Percentiles rank a stretch among this genome's conserved stretches.
Conservation (phyloP, 2,797 vertebrate species). For the Tenualosa ilisha region DNA sequence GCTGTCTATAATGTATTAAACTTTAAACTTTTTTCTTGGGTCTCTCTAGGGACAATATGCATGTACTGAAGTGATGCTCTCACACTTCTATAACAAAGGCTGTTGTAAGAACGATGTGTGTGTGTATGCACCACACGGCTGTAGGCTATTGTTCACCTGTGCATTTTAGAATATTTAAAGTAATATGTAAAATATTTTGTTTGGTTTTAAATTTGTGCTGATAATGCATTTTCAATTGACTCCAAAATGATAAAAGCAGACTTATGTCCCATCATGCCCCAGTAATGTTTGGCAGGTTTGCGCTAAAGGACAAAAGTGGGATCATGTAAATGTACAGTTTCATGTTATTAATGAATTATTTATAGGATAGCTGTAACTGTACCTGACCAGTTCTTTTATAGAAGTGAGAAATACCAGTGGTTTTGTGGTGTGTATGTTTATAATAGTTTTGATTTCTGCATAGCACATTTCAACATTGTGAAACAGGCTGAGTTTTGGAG, state of each 20-base stretch:
- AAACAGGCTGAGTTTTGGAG: neutral
- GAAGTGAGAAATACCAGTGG: constrained; percentile 18
- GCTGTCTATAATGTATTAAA: too few relatives aligned
- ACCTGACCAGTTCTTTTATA: constrained; percentile 1
- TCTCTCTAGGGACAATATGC: too few relatives aligned
- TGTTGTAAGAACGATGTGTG: too few relatives aligned
- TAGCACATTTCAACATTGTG: neutral
- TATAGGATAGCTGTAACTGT: neutral
- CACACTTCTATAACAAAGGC: too few relatives aligned
- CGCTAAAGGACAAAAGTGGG: neutral
- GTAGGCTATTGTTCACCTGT: too few relatives aligned
- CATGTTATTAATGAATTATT: constrained; percentile 13
- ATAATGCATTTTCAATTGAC: neutral
- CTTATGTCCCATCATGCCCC: neutral
- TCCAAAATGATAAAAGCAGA: neutral
- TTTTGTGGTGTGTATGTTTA: constrained; percentile 6
- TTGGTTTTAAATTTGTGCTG: neutral
- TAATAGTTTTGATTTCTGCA: constrained; percentile 17
- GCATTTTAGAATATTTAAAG: neutral
- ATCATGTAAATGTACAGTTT: neutral
- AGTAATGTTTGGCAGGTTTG: neutral
- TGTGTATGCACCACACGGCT: too few relatives aligned
- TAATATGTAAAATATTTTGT: neutral
- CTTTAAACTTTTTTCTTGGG: too few relatives aligned
- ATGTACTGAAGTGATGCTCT: too few relatives aligned